Base-by-base conservation (phyloP, 30 jellyfish, hydroid and myxozoan species). In the Pseudorhiza aurosa region DNA sequence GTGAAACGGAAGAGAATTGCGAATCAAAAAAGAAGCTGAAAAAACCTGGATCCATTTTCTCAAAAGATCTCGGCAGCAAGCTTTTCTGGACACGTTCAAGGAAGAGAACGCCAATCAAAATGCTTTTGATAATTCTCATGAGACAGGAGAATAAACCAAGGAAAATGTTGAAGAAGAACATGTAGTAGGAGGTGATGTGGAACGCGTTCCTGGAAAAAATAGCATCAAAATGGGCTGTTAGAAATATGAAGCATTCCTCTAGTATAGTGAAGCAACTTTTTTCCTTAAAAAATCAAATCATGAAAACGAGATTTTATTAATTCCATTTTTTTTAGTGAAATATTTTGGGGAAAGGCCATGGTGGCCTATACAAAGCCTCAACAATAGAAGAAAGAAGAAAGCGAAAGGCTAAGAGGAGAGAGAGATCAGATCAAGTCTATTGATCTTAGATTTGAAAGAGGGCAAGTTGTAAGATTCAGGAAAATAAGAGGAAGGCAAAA, bases 141-240 rank as follows among this genome's bases (percentile, higher is more conserved):
- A 91, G 77, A 56, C 96, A 91, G 0, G 98, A 70, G 42, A 91
- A 49, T 56, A 91, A 67, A 15, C 98, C 98, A 40, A 91, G 95
- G 69, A 85, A 67, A 27, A 85, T 85, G 80, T 91, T 91, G 91
- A 91, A 91, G 96, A 73, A 91, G 46, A 91, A 91, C 83, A 91
- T n/a, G n/a, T 35, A 91, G 56, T 75, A 91, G 6, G 98, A 83
- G 40, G 85, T 65, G 33, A 85, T 58, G 80, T 91, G 98, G 71
- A 60, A 91, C 1, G 87, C 95, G 37, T 77, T 73, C 42, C 98
- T 91, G 81, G n/a, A n/a, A 74, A 62, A 51, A 7, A 40, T 8
- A 36, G 18, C 6, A 47, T 65, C 2, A 21, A 8, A 33, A 64
- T n/a, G 17, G 43, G 28, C 37, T 39, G 6, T 9, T 4, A 14